Evolutionary conservation across 2,797 vertebrate genomes (phyloP), one percentile per base, ranked within the genome.

Genomic region (Valencia hispanica): DNA sequence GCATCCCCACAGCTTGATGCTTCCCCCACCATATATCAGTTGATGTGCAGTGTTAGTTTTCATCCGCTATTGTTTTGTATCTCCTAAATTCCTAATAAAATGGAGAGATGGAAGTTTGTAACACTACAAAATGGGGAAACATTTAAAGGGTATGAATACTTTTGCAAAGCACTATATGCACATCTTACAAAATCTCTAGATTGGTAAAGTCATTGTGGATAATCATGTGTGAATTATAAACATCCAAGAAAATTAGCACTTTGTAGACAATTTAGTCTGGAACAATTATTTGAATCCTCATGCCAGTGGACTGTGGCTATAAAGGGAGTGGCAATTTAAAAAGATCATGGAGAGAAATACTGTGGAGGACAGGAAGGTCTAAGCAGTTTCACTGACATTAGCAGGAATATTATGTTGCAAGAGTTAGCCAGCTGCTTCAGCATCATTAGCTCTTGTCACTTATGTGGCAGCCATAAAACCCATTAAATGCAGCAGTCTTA

Each of bases 401-500:
- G 65, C 72, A 69, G 43, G 68, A 47, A 75, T 59, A 53, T 59
- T 68, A 18, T 69, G 73, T 66, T 39, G 12, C 22, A 41, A 39
- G 48, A 73, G 55, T 50, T 68, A 73, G 51, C 72, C 22, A n/a
- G 45, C 72, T 69, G 36, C 70, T 79, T 80, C 36, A 71, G 45
- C 75, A 77, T 82, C 75, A 83, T 84, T 86, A 83, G 36, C 48
- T 80, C 18, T 65, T 87, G 80, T 87, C 77, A 84, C 32, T 69
- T 69, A 65, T 75, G 74, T 79, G 59, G 32, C 82, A 74, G 47
- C 53, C 55, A 39, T 79, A 86, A 57, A 86, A 74, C 22, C 57
- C 65, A 85, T 87, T 78, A 85, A 87, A 84, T 72, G 66, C 75
- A 79, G 59, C 53, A 68, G 22, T 85, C 78, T 72, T 71, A 82